A percentile compares a stretch with the other conserved stretches of the same genome.
Evolutionary conservation across 2,888 invertebrate genomes (phyloP).

Genomic region (Arctia plantaginis): DNA sequence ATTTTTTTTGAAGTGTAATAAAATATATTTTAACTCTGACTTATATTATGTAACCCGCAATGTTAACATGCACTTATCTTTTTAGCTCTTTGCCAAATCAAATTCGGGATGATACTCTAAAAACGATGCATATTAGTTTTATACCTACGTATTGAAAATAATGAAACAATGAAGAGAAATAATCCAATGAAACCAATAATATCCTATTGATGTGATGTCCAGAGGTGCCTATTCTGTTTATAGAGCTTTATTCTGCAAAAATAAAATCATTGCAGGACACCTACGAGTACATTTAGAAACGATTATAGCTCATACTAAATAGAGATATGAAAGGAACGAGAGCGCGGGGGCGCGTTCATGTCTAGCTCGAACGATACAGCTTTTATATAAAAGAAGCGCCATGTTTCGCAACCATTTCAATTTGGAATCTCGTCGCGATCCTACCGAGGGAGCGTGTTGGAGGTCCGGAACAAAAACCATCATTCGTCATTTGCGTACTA

Average conservation of each 20-base stretch:
- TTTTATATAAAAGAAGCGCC: constrained; percentile 83
- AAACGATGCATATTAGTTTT: not conserved
- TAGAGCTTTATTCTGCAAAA: constrained; percentile 32
- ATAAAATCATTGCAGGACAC: constrained; percentile 42
- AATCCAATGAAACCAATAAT: not conserved
- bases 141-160: not conserved
- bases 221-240: constrained; percentile 35
- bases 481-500: constrained; percentile 68
- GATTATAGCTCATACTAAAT: constrained; percentile 41
- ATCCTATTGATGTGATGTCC: constrained; percentile 21
- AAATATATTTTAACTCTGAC: not conserved
- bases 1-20: not conserved
- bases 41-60: not conserved
- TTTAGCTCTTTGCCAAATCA: not conserved
- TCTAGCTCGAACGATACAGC: constrained; percentile 59
- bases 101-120: not conserved
- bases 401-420: constrained; percentile 81
- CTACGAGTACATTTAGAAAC: constrained; percentile 31
- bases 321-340: constrained; percentile 72
- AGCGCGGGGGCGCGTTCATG: constrained; percentile 73
- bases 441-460: constrained; percentile 71
- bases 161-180: not conserved
- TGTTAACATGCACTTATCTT: not conserved
- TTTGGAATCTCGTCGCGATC: constrained; percentile 81
- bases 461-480: constrained; percentile 71